These are phyloP conservation scores for Trichoplusia ni DNA, from an alignment of 1,140 invertebrate species.

Conservation along the genomic window DNA sequence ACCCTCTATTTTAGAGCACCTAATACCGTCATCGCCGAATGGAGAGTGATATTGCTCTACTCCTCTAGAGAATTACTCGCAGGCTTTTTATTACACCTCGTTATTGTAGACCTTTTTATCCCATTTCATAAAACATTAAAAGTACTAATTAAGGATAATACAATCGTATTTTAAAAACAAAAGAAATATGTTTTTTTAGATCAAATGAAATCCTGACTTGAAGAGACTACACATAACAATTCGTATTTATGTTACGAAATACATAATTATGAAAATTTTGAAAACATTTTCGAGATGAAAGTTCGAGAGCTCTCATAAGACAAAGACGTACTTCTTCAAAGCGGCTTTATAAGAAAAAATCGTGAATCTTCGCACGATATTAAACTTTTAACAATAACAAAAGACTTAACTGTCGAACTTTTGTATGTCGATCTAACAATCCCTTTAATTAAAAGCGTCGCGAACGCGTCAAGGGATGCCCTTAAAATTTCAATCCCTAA, in stretches of 20 bases:
- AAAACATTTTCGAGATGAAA: slow-evolving; percentile 15
- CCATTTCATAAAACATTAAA: not conserved
- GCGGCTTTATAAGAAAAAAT: slow-evolving; percentile 26
- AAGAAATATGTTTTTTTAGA: not conserved
- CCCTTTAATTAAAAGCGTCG: slow-evolving; percentile 36
- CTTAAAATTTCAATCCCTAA: slow-evolving; percentile 41
- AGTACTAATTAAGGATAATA: not conserved
- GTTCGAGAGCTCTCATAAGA: slow-evolving; percentile 5
- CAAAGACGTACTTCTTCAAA: slow-evolving; percentile 23
- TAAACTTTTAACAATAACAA: slow-evolving; percentile 36
- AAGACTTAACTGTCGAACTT: slow-evolving; percentile 31
- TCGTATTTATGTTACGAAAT: not conserved
- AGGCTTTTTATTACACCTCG: too few species aligned
- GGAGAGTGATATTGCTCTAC: too few species aligned
- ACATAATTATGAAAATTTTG: not conserved
- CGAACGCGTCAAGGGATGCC: slow-evolving; percentile 32
- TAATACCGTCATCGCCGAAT: not conserved
- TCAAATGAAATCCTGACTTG: not conserved
- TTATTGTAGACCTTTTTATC: too few species aligned
- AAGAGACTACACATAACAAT: not conserved
- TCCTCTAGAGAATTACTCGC: too few species aligned
- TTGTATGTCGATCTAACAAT: slow-evolving; percentile 32
- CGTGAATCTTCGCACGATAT: slow-evolving; percentile 29
- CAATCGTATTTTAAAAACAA: not conserved
- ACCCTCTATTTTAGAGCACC: not conserved